These are phyloP conservation scores for Octopus bimaculoides DNA, from an alignment of 1,140 invertebrate species.

Conservation along the genomic window DNA sequence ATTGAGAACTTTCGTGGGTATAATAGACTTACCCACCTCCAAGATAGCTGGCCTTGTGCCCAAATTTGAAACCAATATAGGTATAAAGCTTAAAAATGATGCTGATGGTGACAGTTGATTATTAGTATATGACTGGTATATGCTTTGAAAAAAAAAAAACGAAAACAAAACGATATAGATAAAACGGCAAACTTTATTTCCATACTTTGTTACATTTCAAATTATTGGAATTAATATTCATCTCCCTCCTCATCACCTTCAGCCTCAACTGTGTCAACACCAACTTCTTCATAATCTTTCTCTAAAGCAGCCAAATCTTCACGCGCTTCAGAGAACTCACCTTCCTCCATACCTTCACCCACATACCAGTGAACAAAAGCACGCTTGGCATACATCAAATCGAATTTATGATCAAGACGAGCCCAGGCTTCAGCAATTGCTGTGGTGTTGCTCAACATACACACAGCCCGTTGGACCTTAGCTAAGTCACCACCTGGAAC, in stretches of 20 bases:
- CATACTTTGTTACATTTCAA: too few relatives aligned
- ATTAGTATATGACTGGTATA: too few relatives aligned
- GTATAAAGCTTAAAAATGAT: too few relatives aligned
- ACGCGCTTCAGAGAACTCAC: constrained; percentile 70
- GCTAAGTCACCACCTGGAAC: constrained; percentile 68
- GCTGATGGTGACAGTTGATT: too few relatives aligned
- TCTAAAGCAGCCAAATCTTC: constrained; percentile 72
- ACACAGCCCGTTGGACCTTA: constrained; percentile 64
- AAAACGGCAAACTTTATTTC: too few relatives aligned
- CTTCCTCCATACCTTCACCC: constrained; percentile 75
- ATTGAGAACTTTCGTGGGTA: too few relatives aligned
- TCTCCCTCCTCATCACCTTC: constrained; percentile 62
- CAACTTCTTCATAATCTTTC: constrained; percentile 48
- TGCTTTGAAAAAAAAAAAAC: too few relatives aligned
- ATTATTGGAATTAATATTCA: constrained; percentile 56
- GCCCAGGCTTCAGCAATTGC: constrained; percentile 76
- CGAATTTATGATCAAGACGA: constrained; percentile 69
- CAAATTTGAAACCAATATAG: too few relatives aligned
- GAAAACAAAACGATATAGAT: too few relatives aligned
- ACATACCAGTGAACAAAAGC: constrained; percentile 68
- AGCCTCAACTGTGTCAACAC: constrained; percentile 60
- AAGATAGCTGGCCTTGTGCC: too few relatives aligned
- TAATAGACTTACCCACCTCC: too few relatives aligned
- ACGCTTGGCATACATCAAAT: constrained; percentile 56
- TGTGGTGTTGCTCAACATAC: constrained; percentile 69